Evolutionary conservation across 2,888 invertebrate genomes (phyloP), one percentile per base, ranked within the genome.

Genomic region (Latheticus oryzae): DNA sequence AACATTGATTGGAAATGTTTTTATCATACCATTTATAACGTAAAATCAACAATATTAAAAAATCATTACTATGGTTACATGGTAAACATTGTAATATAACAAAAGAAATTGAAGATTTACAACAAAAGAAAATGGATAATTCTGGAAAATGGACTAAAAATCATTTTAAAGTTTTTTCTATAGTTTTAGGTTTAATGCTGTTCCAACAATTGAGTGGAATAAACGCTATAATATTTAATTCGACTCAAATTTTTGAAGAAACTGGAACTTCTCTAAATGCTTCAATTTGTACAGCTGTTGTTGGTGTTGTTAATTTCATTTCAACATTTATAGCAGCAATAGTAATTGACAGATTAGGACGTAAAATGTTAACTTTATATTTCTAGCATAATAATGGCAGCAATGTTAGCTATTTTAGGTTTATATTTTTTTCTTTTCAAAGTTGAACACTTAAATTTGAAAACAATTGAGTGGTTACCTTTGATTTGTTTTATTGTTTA

Each of bases 161-260:
- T 65, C 88, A 95, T 72, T 74, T 89, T 40, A 89, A 88, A 66
- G 93, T 96, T 0, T 78, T 97, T 24, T 76, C 87, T 1, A 91
- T 96, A 62, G 88, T 92, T 0, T 78, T 96, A 17, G 91, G 92
- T 0, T 82, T 97, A 47, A 97, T 97, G 96, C 86, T 95, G 68
- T 95, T 97, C 81, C 97, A 97, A 81, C 97, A 97, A 77, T 80
- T 95, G 68, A 92, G 91, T 72, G 97, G 97, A 30, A 96, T 97
- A 64, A 97, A 97, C 77, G 96, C 95, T 5, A 90, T 97, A 26
- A 94, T 97, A 73, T 97, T 97, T 78, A 97, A 96, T 74, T 92
- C 95, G 2, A 89, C 88, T 4, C 81, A 82, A 32, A 96, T 97
- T 61, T 96, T 97, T 77, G 80, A 88, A 80, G 86, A 86, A 76